Base-by-base conservation (phyloP, 2,888 invertebrate species). In the Eupithecia insigniata region DNA sequence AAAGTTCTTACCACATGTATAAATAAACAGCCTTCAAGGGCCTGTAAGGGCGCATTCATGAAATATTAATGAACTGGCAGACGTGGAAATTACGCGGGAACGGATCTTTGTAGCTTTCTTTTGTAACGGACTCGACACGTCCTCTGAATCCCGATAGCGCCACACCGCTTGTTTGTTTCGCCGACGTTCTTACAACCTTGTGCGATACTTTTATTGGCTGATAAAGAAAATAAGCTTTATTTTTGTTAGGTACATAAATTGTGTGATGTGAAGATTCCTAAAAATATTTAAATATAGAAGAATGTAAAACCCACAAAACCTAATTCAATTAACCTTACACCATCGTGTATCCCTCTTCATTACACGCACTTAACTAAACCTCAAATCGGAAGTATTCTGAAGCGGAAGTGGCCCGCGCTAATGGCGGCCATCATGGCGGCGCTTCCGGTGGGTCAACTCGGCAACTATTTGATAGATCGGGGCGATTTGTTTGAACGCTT, bases 381-480 rank as follows among this genome's bases (percentile, higher is more conserved):
- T 74, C 70, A 72, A 43, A 51, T 76, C 75, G 76, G 78, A 80
- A 79, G 80, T 82, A 81, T 80, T 78, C 80, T 78, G 77, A 79
- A 71, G 76, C 82, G 85, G 83, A 86, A 82, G 83, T 78, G 68
- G 78, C 75, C 73, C 81, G 79, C 82, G 77, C 84, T 88, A 88
- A 87, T 87, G 86, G 86, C 81, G 81, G 82, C 74, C 80, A 81
- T 84, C 83, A 84, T 82, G 85, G 83, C 85, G 78, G 82, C 82
- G 74, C 83, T 83, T 87, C 85, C 85, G 81, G 79, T 76, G 79
- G 80, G 75, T 71, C 72, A 75, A 80, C 73, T 78, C 79, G 76
- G 81, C 78, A 81, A 85, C 84, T 84, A 84, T 83, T 83, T 85
- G 85, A 86, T 84, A 82, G 81, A 83, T 83, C 81, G 80, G 73